Evolutionary conservation across 2,797 vertebrate species (phyloP), one percentile per base, ranked within the genome.

Genomic region (Dallia pectoralis): DNA sequence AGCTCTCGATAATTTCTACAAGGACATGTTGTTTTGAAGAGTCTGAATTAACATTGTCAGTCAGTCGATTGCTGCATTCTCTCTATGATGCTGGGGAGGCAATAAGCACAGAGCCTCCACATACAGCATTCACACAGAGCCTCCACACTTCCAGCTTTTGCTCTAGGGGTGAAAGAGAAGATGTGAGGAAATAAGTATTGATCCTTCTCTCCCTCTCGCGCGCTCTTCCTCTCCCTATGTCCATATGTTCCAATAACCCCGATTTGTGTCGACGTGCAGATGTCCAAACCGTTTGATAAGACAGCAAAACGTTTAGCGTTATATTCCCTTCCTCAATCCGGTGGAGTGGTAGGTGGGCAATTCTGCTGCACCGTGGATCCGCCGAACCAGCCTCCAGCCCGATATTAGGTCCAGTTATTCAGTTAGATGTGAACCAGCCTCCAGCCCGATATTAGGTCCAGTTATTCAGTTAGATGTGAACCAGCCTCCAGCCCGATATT

Each of bases 181-280:
- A 68, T 16, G 62, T 64, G 62, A 33, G 62, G 11, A 29, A 61
- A 47, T 67, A 11, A 40, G 25, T 69, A 69, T 69, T 69, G 67
- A 51, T 69, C 47, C 29, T 44, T 9, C 40, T 44, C 40, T 12
- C 40, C 11, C 33, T 36, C 33, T 40, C 40, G 7, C 40, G 11
- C 40, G 11, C 40, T 11, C 40, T 65, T 8, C 27, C 27, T 29
- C 61, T 48, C n/a, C 16, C 67, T 27, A 25, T 69, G 15, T 49
- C 25, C 67, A 19, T 27, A 48, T 48, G 22, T 15, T 68, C 66
- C 25, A 68, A 68, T 48, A 68, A 32, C 30, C 62, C 6, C 62
- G 32, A 63, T 32, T 7, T 32, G 62, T 64, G 27, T 59, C 12
- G 14, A 8, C 53, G 62, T n/a, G 15, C 32, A 7, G 62, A 64